Base-by-base conservation (phyloP, 2,888 invertebrate species). In the Drosophila nigritarsus region DNA sequence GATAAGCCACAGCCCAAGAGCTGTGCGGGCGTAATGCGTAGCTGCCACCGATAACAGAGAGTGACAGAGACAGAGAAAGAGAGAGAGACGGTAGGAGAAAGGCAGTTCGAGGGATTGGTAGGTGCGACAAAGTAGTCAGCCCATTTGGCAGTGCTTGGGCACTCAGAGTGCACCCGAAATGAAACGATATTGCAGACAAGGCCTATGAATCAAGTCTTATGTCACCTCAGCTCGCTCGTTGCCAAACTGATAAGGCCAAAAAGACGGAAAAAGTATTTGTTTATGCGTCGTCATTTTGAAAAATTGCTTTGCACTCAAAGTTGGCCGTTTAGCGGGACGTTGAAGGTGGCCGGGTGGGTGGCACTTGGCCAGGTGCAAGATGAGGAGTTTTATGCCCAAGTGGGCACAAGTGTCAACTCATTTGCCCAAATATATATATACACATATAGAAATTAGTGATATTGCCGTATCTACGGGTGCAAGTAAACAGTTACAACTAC, bases 1-100 rank as follows among this genome's bases (percentile, higher is more conserved):
- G 82, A 83, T 83, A 82, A 83, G 71, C 65, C 34, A 50, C 53
- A 18, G 27, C 49, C n/a, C 61, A 30, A 36, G 38, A 62, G 30
- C 45, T 40, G 74, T 80, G 83, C 75, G 83, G 83, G 86, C 75
- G 83, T 83, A 85, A 82, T 85, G 83, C 80, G 79, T 82, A 71
- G 60, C 65, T 36, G 60, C 30, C 36, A 64, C 62, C 61, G 85
- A 85, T 83, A 82, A 87, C 55, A 55, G 48, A n/a, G 38, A 42
- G 18, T 29, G 18, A 50, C 18, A n/a, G n/a, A 50, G 49, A 49
- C 5, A 18, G 1, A 27, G 24, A 54, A 6, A 9, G 4, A n/a
- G 40, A n/a, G 9, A n/a, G 9, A 40, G 5, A 1, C n/a, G 7
- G 32, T 32, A 32, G 2, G 32, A 32, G 9, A 32, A 32, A 32